Evolutionary conservation across 2,797 vertebrate species (phyloP).

Genomic region (Pempheris klunzingeri): DNA sequence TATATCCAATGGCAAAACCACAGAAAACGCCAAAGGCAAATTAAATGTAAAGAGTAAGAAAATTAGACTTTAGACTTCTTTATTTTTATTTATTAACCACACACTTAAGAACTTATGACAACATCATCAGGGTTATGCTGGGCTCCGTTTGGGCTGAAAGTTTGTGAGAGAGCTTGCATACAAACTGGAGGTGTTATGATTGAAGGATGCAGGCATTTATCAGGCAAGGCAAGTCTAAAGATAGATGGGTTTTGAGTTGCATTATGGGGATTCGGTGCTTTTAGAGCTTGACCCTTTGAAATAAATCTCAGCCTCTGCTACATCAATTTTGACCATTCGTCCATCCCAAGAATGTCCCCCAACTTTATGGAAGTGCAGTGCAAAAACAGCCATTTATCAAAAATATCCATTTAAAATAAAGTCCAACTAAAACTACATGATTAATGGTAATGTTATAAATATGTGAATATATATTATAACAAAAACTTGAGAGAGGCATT

Average conservation of each 20-base stretch:
- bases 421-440: too few species aligned
- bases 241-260: neutral
- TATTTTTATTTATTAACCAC: too few species aligned
- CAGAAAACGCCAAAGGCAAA: neutral
- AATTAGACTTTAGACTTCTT: too few species aligned
- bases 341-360: neutral
- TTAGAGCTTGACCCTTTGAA: neutral
- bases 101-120: neutral
- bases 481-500: neutral
- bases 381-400: neutral
- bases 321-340: neutral
- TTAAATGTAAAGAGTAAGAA: neutral
- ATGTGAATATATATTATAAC: neutral
- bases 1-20: slow-evolving; percentile 7
- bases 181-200: neutral
- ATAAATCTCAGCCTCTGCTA: neutral
- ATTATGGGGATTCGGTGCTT: neutral
- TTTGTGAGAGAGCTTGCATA: neutral
- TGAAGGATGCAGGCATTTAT: neutral
- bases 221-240: neutral
- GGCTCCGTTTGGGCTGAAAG: neutral
- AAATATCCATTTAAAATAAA: neutral
- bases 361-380: neutral
- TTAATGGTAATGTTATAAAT: neutral
- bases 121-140: neutral